These are phyloP conservation scores for Aptenodytes forsteri DNA, from an alignment of 2,113 vertebrate genomes.

Conservation along the genomic window DNA sequence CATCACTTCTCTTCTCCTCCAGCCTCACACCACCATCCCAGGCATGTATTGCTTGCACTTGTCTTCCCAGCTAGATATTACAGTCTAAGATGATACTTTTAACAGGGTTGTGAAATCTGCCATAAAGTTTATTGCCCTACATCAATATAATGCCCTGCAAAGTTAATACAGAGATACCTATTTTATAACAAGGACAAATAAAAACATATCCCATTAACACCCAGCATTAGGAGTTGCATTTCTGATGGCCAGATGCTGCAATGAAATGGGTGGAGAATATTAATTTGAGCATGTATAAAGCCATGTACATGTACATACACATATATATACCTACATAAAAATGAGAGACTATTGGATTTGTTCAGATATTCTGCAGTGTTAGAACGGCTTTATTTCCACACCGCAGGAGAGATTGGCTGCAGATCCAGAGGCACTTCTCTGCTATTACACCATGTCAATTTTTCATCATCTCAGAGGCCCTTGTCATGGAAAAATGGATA, in stretches of 20 bases:
- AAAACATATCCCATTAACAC: constrained; percentile 61
- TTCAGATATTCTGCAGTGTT: background rate
- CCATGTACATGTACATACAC: background rate
- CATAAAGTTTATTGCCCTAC: constrained; percentile 56
- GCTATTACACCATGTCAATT: constrained; percentile 44
- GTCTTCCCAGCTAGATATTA: background rate
- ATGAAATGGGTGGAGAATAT: constrained; percentile 36
- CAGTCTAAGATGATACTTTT: constrained; percentile 24
- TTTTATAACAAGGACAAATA: constrained; percentile 67
- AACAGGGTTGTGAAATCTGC: constrained; percentile 65
- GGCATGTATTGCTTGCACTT: background rate
- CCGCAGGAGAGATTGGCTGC: background rate
- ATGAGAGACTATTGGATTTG: background rate
- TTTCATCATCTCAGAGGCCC: constrained; percentile 26
- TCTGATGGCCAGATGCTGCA: constrained; percentile 37
- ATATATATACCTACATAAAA: background rate
- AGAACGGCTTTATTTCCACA: background rate
- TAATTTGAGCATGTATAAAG: background rate
- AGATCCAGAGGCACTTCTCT: background rate
- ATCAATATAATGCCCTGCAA: constrained; percentile 64
- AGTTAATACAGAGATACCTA: constrained; percentile 43
- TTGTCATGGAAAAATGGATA: constrained; percentile 19
- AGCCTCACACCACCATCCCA: background rate
- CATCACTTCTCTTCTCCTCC: background rate
- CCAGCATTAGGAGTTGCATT: background rate